These are phyloP conservation scores for Zygogramma bicolorata DNA, from an alignment of 2,888 invertebrate genomes.

Conservation along the genomic window DNA sequence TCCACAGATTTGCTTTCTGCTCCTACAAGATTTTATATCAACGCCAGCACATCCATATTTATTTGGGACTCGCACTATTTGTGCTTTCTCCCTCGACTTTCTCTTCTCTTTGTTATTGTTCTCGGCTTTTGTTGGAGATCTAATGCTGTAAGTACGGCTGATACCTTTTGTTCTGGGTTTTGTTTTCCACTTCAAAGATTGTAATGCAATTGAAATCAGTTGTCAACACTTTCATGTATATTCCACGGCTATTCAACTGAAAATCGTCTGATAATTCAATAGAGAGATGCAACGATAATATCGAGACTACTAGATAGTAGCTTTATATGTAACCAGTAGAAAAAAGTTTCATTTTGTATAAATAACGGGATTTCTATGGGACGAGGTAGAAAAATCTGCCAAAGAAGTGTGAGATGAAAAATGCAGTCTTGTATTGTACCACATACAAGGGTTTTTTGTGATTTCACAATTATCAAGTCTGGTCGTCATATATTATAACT, in stretches of 20 bases:
- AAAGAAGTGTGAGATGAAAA: too few species aligned
- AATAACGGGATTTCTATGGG: too few species aligned
- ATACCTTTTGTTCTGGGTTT: constrained; percentile 37
- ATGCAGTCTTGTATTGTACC: too few species aligned
- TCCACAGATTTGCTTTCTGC: background rate
- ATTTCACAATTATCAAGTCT: too few species aligned
- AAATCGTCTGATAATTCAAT: background rate
- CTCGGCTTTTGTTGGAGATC: constrained; percentile 24
- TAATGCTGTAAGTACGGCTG: constrained; percentile 42
- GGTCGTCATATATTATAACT: too few species aligned
- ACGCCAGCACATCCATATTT: constrained; percentile 24
- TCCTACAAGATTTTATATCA: background rate
- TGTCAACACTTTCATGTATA: constrained; percentile 25
- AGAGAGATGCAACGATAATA: too few species aligned
- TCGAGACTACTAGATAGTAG: too few species aligned
- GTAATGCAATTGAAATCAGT: constrained; percentile 29
- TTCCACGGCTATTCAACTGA: background rate
- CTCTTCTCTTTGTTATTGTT: constrained; percentile 19
- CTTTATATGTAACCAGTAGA: too few species aligned
- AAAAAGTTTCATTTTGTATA: too few species aligned
- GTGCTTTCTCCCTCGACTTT: constrained; percentile 24
- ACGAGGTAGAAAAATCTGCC: too few species aligned
- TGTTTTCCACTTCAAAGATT: constrained; percentile 31
- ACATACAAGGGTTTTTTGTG: too few species aligned
- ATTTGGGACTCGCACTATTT: constrained; percentile 29